Conservation (phyloP, 2,113 vertebrate species). For the Cyprichromis sp. region DNA sequence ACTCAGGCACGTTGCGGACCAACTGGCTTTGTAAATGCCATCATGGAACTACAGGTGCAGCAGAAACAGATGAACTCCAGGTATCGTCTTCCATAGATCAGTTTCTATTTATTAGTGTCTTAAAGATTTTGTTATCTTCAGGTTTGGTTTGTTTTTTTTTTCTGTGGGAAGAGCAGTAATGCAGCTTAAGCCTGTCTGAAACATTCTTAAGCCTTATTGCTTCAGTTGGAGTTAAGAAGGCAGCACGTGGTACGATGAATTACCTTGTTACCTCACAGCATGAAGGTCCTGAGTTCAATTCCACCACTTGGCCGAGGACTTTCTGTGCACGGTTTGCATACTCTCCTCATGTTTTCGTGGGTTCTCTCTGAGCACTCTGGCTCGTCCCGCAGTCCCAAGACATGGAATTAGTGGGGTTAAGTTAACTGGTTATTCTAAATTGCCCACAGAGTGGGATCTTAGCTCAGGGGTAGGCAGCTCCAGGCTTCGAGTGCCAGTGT, state of each 20-base stretch:
- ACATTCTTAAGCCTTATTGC: background rate
- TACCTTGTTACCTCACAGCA: background rate
- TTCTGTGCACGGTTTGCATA: fast-evolving
- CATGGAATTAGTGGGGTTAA: background rate
- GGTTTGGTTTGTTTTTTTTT: background rate
- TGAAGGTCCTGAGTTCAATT: background rate
- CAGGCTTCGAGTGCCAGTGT: background rate
- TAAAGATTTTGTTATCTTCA: slow-evolving; percentile 25
- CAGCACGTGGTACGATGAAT: background rate
- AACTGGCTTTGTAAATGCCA: background rate
- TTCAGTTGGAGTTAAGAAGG: background rate
- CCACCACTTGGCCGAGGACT: background rate
- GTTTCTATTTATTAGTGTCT: slow-evolving; percentile 40
- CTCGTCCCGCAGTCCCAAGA: fast-evolving
- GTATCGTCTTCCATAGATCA: slow-evolving; percentile 31
- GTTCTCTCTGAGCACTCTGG: background rate
- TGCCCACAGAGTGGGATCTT: background rate
- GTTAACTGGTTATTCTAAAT: background rate
- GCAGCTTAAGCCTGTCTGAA: slow-evolving; percentile 1
- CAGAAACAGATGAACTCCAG: slow-evolving; percentile 32
- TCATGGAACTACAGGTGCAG: background rate
- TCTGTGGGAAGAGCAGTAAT: background rate
- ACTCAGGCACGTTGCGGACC: fast-evolving
- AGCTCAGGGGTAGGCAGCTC: background rate
- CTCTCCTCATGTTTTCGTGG: fast-evolving